Evolutionary conservation across 2,113 vertebrate genomes (phyloP), one percentile per base, ranked within the genome.

Genomic region (Trinectes maculatus): DNA sequence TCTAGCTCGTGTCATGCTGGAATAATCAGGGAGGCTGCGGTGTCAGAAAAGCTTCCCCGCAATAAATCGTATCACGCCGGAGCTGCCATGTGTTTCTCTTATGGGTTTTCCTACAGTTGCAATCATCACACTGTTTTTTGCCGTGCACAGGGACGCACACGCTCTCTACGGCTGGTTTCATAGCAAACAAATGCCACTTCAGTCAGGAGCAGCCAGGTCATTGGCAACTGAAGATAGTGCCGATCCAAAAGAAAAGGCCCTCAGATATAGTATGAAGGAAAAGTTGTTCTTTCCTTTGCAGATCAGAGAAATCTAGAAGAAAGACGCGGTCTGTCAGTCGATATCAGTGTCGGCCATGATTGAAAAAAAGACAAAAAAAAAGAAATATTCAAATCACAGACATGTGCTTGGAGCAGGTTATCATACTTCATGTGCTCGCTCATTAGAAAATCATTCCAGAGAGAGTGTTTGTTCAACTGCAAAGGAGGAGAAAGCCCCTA

Each of bases 1-100:
- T 82, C 77, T 55, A 61, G 51, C 55, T 77, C 0, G 16, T 80
- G 80, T 76, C 76, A 82, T 61, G 80, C 55, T 83, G 78, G 59
- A 86, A 72, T 80, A 79, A 78, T 88, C 78, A 73, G 51, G 13
- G 29, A 40, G 56, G 65, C 70, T 63, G 64, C 3, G 18, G 54
- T 76, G 61, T 80, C 79, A 60, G 28, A 51, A 70, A 74, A 73
- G 71, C 61, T 74, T 83, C 42, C 26, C 48, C 25, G 71, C 63
- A 56, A 71, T 75, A 79, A 84, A 84, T 11, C 33, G 68, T 59
- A 69, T 84, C 21, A 37, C 6, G 57, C 84, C 79, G 71, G 69
- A 49, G 25, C 36, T 57, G 67, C 56, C 62, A 74, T 67, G 62
- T 86, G 74, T 58, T 78, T n/a, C 34, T 73, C 72, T 71, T 49